phyloP scores from a whole-genome alignment of 2,888 invertebrate genomes.

The Lymantria monacha region DNA sequence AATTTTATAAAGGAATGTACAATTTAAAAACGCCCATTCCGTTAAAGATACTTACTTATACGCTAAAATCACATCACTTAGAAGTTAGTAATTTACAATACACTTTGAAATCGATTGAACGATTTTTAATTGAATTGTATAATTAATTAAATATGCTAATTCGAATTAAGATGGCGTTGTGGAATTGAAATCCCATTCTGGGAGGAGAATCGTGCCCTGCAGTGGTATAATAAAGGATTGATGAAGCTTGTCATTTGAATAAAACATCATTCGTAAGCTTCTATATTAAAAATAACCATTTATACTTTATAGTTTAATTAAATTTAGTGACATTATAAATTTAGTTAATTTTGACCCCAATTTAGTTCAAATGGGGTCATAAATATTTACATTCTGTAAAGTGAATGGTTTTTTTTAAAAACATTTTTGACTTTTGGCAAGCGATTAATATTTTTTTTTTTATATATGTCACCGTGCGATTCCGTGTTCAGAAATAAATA shows the following conservation, averaged over 20 bases:
- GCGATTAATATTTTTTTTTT: too few species aligned
- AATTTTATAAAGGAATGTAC: background rate
- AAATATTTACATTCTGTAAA: background rate
- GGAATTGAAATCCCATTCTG: background rate
- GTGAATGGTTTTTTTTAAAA: background rate
- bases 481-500: too few species aligned
- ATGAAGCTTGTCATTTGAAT: too few species aligned
- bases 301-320: too few species aligned
- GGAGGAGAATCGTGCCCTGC: too few species aligned
- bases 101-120: slow-evolving; percentile 9
- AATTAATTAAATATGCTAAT: background rate
- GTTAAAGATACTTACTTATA: slow-evolving; percentile 14
- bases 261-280: too few species aligned
- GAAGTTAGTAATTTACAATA: slow-evolving; percentile 23
- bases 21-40: background rate
- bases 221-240: too few species aligned
- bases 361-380: background rate
- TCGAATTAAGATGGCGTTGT: background rate
- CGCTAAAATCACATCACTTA: slow-evolving; percentile 35
- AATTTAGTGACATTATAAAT: background rate
- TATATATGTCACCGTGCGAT: too few species aligned
- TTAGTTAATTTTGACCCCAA: background rate
- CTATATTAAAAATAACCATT: too few species aligned
- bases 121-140: background rate
- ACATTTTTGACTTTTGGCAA: too few species aligned